phyloP scores from a whole-genome alignment of 2,888 invertebrate species.

The Phortica okadai region DNA sequence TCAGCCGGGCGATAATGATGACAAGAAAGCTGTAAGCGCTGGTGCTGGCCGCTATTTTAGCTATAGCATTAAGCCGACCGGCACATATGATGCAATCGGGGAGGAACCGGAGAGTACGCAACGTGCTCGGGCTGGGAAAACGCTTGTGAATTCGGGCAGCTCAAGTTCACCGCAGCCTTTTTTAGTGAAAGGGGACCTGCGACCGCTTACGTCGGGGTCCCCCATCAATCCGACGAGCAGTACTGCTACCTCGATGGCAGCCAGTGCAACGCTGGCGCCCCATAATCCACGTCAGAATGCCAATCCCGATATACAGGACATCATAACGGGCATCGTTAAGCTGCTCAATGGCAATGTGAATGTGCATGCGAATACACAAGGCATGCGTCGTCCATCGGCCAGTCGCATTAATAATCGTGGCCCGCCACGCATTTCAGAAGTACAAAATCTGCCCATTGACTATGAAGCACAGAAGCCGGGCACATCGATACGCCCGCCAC shows the following conservation, averaged over 20 bases:
- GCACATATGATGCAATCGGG: conserved; percentile 58
- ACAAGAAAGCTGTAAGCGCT: conserved; percentile 59
- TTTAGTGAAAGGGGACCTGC: conserved; percentile 77
- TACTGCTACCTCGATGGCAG: conserved; percentile 69
- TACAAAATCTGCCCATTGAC: conserved; percentile 82
- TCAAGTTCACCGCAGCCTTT: conserved; percentile 68
- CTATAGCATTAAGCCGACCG: conserved; percentile 75
- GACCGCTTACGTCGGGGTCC: conserved; percentile 76
- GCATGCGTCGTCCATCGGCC: conserved; percentile 82
- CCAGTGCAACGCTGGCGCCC: conserved; percentile 69
- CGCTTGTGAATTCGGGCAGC: conserved; percentile 46
- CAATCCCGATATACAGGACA: conserved; percentile 90
- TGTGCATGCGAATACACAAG: conserved; percentile 86
- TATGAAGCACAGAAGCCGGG: conserved; percentile 74
- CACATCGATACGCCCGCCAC: conserved; percentile 74
- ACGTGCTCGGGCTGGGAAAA: conserved; percentile 69
- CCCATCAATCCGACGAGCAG: conserved; percentile 72
- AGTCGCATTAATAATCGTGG: conserved; percentile 93
- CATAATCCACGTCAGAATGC: conserved; percentile 78
- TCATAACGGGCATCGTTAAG: conserved; percentile 92
- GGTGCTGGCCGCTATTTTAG: conserved; percentile 74
- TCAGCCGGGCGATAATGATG: conserved; percentile 58
- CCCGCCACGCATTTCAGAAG: conserved; percentile 89
- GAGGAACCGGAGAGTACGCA: conserved; percentile 67
- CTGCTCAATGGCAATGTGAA: conserved; percentile 92